Evolutionary conservation across 1,140 invertebrate species (phyloP).

Genomic region (Schlechtendalia chinensis): DNA sequence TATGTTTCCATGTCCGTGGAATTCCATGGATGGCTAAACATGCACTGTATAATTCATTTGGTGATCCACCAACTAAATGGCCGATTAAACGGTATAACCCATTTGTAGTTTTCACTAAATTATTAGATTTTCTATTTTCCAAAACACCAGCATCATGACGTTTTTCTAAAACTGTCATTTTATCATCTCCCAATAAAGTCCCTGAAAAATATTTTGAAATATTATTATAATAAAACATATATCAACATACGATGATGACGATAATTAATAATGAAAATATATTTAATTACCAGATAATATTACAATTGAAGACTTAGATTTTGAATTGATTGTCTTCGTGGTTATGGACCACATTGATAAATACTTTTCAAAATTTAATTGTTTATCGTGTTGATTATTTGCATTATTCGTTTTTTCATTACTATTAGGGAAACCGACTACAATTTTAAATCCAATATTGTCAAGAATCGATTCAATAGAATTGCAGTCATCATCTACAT

Average conservation of each 20-base stretch:
- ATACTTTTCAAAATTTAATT: background rate
- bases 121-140: background rate
- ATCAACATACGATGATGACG: too few species aligned
- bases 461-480: slow-evolving; percentile 30
- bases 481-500: background rate
- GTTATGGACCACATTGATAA: slow-evolving; percentile 27
- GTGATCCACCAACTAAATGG: slow-evolving; percentile 13
- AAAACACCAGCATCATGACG: slow-evolving; percentile 29
- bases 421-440: slow-evolving; percentile 21
- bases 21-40: background rate
- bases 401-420: background rate
- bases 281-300: slow-evolving; percentile 34
- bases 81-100: slow-evolving; percentile 28
- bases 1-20: slow-evolving; percentile 14
- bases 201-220: background rate
- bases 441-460: slow-evolving; percentile 40
- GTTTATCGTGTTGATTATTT: background rate
- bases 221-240: background rate
- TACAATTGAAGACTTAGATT: background rate
- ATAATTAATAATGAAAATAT: background rate
- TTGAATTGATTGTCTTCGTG: background rate
- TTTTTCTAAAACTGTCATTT: slow-evolving; percentile 3
- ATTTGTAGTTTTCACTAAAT: slow-evolving; percentile 21
- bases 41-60: slow-evolving; percentile 7
- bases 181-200: slow-evolving; percentile 6